phyloP scores from a whole-genome alignment of 2,888 invertebrate genomes.

The Platycheirus albimanus region DNA sequence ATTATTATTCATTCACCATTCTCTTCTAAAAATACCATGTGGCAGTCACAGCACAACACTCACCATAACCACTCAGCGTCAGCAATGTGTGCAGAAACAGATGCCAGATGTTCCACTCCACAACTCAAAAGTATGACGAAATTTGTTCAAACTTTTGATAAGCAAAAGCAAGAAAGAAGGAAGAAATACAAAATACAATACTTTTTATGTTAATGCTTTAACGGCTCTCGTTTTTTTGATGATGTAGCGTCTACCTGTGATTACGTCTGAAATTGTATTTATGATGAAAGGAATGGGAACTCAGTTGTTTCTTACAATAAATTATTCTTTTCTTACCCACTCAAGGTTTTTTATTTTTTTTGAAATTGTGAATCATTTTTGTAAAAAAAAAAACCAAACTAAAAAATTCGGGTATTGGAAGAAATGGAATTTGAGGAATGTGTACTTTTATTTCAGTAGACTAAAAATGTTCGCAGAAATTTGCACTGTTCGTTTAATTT shows the following conservation, averaged over 20 bases:
- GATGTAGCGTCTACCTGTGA: conserved; percentile 44
- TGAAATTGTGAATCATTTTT: background rate
- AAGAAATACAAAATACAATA: background rate
- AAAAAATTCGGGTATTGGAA: background rate
- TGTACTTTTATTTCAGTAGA: no score
- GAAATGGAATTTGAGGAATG: background rate
- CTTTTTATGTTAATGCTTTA: conserved; percentile 2
- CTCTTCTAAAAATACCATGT: conserved; percentile 55
- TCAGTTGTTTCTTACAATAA: no score
- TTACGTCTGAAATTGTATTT: conserved; percentile 30
- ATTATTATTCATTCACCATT: background rate
- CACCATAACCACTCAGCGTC: no score
- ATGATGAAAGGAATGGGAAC: background rate
- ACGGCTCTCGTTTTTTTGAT: background rate
- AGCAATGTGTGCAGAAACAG: no score
- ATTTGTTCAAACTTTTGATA: conserved; percentile 43
- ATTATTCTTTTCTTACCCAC: background rate
- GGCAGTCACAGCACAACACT: conserved; percentile 26
- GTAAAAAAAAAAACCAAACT: background rate
- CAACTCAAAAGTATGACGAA: conserved; percentile 55
- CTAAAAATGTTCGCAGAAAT: no score
- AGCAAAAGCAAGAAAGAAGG: conserved; percentile 22
- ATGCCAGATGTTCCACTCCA: conserved; percentile 42
- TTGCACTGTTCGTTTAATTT: no score
- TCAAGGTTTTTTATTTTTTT: background rate